Conservation (phyloP, 1,140 invertebrate species). For the Probaryconus sp. region DNA sequence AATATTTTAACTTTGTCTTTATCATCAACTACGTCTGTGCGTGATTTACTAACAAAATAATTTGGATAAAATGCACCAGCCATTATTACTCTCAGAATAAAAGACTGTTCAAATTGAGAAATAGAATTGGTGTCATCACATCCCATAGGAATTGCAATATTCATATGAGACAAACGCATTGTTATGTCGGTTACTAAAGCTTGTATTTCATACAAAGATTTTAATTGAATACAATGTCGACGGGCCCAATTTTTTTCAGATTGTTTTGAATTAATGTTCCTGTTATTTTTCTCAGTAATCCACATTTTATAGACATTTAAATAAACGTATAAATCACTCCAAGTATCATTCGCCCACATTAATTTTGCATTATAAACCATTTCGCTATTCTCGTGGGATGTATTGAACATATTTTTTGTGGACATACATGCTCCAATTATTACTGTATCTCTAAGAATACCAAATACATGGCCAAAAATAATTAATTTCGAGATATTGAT, state of each 20-base stretch:
- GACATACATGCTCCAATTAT: slow-evolving; percentile 92
- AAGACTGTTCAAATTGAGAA: slow-evolving; percentile 78
- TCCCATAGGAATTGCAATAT: slow-evolving; percentile 76
- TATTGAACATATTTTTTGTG: slow-evolving; percentile 87
- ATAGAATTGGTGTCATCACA: slow-evolving; percentile 73
- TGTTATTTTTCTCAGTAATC: slow-evolving; percentile 63
- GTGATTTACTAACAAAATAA: slow-evolving; percentile 84
- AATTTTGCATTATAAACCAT: slow-evolving; percentile 88
- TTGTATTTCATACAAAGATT: slow-evolving; percentile 85
- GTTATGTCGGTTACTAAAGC: slow-evolving; percentile 84
- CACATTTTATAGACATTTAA: slow-evolving; percentile 87
- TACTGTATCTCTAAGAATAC: slow-evolving; percentile 87
- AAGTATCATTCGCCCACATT: slow-evolving; percentile 88
- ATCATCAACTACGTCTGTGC: slow-evolving; percentile 79
- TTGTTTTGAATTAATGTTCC: slow-evolving; percentile 59
- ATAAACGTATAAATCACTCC: slow-evolving; percentile 90
- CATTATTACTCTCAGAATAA: slow-evolving; percentile 83
- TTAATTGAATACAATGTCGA: slow-evolving; percentile 85
- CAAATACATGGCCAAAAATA: slow-evolving; percentile 91
- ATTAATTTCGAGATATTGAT: slow-evolving; percentile 89
- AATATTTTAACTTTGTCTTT: slow-evolving; percentile 81
- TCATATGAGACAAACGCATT: slow-evolving; percentile 79
- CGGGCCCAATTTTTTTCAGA: slow-evolving; percentile 85
- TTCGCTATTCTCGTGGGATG: slow-evolving; percentile 83
- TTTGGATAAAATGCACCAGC: slow-evolving; percentile 91